A percentile compares a stretch with the other conserved stretches of the same genome.
Evolutionary conservation across 2,113 vertebrate species (phyloP).

Genomic region (Phylloscopus trochiloides): DNA sequence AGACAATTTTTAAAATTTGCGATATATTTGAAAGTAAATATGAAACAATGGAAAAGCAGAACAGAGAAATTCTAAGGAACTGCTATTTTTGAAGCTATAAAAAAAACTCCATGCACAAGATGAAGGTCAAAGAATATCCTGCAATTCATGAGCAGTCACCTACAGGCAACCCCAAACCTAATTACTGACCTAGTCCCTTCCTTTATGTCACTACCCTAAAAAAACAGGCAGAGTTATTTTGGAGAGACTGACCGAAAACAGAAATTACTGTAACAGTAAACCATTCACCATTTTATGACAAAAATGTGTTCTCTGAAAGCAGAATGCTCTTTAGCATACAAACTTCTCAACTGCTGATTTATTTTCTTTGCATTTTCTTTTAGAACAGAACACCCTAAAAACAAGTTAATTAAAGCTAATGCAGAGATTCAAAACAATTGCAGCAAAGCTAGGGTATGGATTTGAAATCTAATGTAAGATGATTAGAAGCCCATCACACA

Average conservation of each 20-base stretch:
- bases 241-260: background rate
- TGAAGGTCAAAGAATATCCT: slow-evolving; percentile 25
- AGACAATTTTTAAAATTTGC: background rate
- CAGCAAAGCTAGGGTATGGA: background rate
- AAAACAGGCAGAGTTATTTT: background rate
- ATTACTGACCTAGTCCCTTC: background rate
- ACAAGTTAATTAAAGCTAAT: background rate
- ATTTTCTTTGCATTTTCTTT: background rate
- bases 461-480: background rate
- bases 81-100: background rate
- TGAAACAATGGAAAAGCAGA: background rate
- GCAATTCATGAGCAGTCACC: background rate
- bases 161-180: background rate
- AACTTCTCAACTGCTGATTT: background rate
- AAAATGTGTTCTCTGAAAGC: background rate
- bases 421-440: background rate
- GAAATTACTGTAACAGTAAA: background rate
- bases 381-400: background rate
- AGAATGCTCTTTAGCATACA: background rate
- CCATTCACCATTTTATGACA: background rate
- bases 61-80: background rate
- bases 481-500: background rate
- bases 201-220: background rate
- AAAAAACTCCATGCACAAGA: background rate
- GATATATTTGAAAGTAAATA: background rate